A percentile compares a stretch with the other conserved stretches of the same genome.
Conservation (phyloP, 92 coral and sea anemone genomes). For the Virgularia gustaviana region DNA sequence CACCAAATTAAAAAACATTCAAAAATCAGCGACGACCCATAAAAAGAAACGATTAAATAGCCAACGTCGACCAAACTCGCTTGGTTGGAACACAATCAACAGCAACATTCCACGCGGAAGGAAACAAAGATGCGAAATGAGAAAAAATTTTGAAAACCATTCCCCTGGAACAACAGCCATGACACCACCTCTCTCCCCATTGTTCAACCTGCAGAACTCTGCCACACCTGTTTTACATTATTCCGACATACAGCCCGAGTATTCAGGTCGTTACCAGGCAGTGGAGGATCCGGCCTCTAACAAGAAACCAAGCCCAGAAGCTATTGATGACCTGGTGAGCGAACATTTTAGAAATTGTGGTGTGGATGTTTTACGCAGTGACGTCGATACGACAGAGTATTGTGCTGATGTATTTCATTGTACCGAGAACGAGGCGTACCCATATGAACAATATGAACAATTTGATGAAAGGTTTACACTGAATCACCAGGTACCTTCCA, state of each 20-base stretch:
- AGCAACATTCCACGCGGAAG: background rate
- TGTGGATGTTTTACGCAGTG: conserved; percentile 44
- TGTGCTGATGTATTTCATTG: background rate
- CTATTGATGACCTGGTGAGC: conserved; percentile 83
- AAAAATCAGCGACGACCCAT: background rate
- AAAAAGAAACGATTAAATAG: conserved; percentile 5
- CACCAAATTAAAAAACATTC: background rate
- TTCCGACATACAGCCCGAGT: conserved; percentile 50
- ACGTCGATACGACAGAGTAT: conserved; percentile 14
- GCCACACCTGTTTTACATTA: conserved; percentile 66
- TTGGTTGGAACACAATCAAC: background rate
- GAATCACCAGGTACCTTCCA: conserved; percentile 2
- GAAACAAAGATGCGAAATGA: background rate
- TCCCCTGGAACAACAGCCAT: conserved; percentile 60
- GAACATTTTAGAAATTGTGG: conserved; percentile 96
- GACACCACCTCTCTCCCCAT: conserved; percentile 97
- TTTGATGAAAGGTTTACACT: conserved; percentile 2
- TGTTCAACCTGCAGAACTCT: conserved; percentile 19
- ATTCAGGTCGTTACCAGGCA: conserved; percentile 55
- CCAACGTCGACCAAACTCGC: conserved; percentile 8
- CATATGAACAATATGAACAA: background rate
- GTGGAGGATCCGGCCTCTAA: conserved; percentile 40
- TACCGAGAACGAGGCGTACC: background rate
- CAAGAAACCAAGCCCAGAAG: conserved; percentile 56
- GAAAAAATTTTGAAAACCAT: background rate